A percentile compares a stretch with the other conserved stretches of the same genome.
Conservation (phyloP, 2,888 invertebrate species). For the Leptopilina drosophilae region DNA sequence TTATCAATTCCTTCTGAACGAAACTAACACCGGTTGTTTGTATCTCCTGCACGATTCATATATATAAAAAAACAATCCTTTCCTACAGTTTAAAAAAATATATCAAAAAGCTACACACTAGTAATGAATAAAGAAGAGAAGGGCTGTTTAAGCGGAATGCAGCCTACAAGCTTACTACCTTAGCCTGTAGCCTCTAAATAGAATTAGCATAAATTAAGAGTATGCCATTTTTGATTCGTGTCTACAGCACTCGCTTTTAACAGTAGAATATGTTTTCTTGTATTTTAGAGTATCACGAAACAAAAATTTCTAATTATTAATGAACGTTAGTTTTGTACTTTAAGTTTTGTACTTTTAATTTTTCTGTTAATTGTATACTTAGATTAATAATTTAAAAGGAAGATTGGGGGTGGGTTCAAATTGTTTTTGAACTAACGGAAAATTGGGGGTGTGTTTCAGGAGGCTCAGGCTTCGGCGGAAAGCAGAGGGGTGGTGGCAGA, state of each 20-base stretch:
- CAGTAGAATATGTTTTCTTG: slow-evolving; percentile 51
- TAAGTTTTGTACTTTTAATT: slow-evolving; percentile 45
- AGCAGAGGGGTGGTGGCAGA: slow-evolving; percentile 85
- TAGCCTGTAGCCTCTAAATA: slow-evolving; percentile 77
- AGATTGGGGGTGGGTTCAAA: slow-evolving; percentile 55
- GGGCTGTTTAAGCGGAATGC: slow-evolving; percentile 64
- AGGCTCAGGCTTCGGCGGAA: slow-evolving; percentile 87
- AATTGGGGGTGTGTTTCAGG: slow-evolving; percentile 76
- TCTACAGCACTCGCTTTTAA: slow-evolving; percentile 51
- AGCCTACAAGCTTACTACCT: slow-evolving; percentile 76
- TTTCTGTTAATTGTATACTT: slow-evolving; percentile 33
- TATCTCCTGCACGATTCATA: neutral
- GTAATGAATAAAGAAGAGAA: slow-evolving; percentile 56
- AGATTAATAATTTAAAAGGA: slow-evolving; percentile 49
- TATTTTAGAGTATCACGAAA: slow-evolving; percentile 9
- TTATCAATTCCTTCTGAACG: neutral
- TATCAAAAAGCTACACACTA: slow-evolving; percentile 1
- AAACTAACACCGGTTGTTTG: slow-evolving; percentile 14
- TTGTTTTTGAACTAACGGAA: slow-evolving; percentile 67
- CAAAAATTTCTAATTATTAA: neutral
- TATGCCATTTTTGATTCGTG: slow-evolving; percentile 52
- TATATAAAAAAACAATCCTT: neutral
- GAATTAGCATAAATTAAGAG: slow-evolving; percentile 65
- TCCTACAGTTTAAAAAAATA: slow-evolving; percentile 11
- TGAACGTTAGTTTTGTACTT: slow-evolving; percentile 25